Base-by-base conservation (phyloP, 2,888 invertebrate genomes). In the Metallyticus violacea region DNA sequence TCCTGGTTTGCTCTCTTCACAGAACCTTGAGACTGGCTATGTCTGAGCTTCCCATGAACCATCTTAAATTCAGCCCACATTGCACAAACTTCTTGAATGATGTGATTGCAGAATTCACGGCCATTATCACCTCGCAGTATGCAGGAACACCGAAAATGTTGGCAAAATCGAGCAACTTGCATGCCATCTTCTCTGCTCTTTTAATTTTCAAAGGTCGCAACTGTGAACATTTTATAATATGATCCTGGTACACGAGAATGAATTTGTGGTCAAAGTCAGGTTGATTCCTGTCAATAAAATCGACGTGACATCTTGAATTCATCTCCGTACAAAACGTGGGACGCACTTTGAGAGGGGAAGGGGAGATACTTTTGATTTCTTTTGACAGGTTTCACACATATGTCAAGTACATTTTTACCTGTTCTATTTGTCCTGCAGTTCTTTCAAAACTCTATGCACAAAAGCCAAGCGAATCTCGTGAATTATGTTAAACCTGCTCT, bases 221-320 rank as follows among this genome's bases (percentile, higher is more conserved):
- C n/a, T 89, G 85, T 26, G 91, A 89, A 89, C 91, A 92, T 90
- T 92, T 91, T n/a, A 91, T 92, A 0, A 90, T 85, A 88, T 91
- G 90, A 85, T 91, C 91, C 89, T 91, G 91, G 86, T 91, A 91
- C 4, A 90, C 90, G 85, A 91, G 86, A 40, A 92, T 90, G 88
- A 91, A 92, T 86, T 90, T 91, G 88, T 87, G 90, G 30, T 90
- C 86, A 26, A 88, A 88, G 89, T 91, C 91, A 82, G 89, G 82
- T 85, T 90, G 89, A 87, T 91, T 90, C 88, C 91, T 88, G 88
- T 91, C 91, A 76, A 91, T 91, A 2, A 91, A 87, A 88, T 91
- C 91, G 1, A 91, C 91, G 89, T 91, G 91, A 85, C 91, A 91
- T 77, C 91, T 87, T 26, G 88, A 88, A 86, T 90, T 91, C 85